These are phyloP conservation scores for Scaptomyza montana DNA, from an alignment of 1,140 invertebrate species.

Conservation along the genomic window DNA sequence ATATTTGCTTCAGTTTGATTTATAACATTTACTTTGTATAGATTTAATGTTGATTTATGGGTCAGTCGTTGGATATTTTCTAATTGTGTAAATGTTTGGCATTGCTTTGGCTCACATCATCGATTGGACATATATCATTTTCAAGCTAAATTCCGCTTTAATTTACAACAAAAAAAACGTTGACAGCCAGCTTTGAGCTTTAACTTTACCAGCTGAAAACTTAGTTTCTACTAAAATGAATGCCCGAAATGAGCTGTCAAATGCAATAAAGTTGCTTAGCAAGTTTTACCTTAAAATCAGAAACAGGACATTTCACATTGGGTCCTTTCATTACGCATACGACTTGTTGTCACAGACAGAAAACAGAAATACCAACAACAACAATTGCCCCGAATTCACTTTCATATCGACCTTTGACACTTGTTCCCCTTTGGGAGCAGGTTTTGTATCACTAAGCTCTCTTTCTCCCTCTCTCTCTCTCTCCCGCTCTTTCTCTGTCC, in stretches of 20 bases:
- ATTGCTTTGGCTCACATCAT: slow-evolving; percentile 18
- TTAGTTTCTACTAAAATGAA: background rate
- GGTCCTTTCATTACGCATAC: slow-evolving; percentile 35
- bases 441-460: background rate
- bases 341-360: slow-evolving; percentile 17
- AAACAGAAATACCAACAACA: background rate
- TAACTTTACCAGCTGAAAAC: background rate
- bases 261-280: background rate
- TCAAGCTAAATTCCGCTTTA: slow-evolving; percentile 8
- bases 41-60: slow-evolving; percentile 36
- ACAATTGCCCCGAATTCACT: slow-evolving; percentile 31
- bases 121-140: slow-evolving; percentile 27
- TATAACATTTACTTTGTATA: slow-evolving; percentile 7
- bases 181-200: slow-evolving; percentile 18
- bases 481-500: background rate
- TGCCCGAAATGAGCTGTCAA: slow-evolving; percentile 27
- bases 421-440: background rate
- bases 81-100: slow-evolving; percentile 43
- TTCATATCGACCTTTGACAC: slow-evolving; percentile 43
- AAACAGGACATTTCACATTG: background rate
- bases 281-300: background rate
- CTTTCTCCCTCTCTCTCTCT: no score
- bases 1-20: slow-evolving; percentile 32
- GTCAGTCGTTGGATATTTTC: slow-evolving; percentile 18
- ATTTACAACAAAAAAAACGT: slow-evolving; percentile 5